Evolutionary conservation across 2,797 vertebrate species (phyloP).

Genomic region (Australoheros facetus): DNA sequence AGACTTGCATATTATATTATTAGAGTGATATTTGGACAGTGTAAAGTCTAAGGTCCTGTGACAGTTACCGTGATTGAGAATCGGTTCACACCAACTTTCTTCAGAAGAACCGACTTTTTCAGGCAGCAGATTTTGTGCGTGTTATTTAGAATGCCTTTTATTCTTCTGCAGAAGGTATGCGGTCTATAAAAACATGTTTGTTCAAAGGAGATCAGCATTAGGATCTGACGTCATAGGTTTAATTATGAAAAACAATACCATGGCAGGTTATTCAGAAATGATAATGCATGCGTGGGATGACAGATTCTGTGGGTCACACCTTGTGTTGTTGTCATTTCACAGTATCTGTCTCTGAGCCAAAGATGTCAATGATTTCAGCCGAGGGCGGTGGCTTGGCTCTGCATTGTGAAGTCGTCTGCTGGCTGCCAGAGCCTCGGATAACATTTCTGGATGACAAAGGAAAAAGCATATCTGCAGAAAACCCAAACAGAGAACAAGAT

Average conservation of each 20-base stretch:
- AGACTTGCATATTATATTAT: not conserved
- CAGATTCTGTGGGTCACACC: not conserved
- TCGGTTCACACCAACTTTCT: not conserved
- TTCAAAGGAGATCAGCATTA: not conserved
- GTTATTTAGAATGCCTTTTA: not conserved
- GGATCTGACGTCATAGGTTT: not conserved
- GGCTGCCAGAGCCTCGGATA: not conserved
- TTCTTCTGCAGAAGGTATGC: not conserved
- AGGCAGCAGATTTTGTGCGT: not conserved
- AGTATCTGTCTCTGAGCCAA: not conserved
- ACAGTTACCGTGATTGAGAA: not conserved
- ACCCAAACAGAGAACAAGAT: accelerated
- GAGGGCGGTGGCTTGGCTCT: not conserved
- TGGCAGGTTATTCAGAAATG: not conserved
- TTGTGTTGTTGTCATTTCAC: not conserved
- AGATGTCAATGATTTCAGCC: accelerated
- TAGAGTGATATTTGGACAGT: not conserved
- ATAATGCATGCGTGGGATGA: not conserved
- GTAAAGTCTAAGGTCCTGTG: not conserved
- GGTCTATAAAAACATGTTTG: not conserved
- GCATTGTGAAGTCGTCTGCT: constrained; percentile 23
- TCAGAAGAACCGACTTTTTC: not conserved
- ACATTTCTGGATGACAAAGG: constrained; percentile 12
- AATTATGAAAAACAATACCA: not conserved
- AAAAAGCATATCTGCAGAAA: not conserved